phyloP scores from a whole-genome alignment of 1,140 invertebrate species.

The Oryctes rhinoceros region DNA sequence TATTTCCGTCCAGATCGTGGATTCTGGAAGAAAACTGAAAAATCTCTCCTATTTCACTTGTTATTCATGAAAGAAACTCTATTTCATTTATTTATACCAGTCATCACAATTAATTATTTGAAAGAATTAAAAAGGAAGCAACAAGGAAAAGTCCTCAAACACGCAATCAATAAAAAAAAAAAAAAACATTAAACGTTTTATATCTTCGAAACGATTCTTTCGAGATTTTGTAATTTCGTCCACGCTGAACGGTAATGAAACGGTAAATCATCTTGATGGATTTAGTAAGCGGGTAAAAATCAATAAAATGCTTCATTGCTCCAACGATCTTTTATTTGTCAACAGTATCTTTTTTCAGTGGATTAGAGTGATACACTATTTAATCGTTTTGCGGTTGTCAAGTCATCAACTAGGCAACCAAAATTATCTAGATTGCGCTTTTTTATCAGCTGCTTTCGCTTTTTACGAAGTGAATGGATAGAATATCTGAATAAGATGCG shows the following conservation, averaged over 20 bases:
- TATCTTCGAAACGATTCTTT: not conserved
- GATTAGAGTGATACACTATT: not conserved
- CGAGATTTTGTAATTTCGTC: slow-evolving; percentile 19
- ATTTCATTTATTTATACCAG: not conserved
- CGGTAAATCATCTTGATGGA: slow-evolving; percentile 4
- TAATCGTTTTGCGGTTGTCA: slow-evolving; percentile 31
- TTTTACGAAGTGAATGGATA: not conserved
- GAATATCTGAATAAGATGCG: no score
- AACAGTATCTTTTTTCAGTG: not conserved
- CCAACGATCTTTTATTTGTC: not conserved
- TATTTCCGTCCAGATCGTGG: not conserved
- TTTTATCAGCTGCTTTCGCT: not conserved
- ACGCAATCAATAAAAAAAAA: not conserved
- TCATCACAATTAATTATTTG: slow-evolving; percentile 25
- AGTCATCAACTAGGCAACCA: slow-evolving; percentile 23
- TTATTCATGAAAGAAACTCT: not conserved
- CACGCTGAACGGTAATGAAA: slow-evolving; percentile 15
- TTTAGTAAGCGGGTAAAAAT: slow-evolving; percentile 24
- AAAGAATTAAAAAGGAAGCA: slow-evolving; percentile 7
- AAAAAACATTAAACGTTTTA: not conserved
- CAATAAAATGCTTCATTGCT: slow-evolving; percentile 19
- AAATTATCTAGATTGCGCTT: not conserved
- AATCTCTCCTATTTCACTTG: not conserved
- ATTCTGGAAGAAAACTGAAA: not conserved
- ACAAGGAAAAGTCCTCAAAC: not conserved